Evolutionary conservation across 1,140 invertebrate species (phyloP).

Genomic region (Scaptomyza hsui): DNA sequence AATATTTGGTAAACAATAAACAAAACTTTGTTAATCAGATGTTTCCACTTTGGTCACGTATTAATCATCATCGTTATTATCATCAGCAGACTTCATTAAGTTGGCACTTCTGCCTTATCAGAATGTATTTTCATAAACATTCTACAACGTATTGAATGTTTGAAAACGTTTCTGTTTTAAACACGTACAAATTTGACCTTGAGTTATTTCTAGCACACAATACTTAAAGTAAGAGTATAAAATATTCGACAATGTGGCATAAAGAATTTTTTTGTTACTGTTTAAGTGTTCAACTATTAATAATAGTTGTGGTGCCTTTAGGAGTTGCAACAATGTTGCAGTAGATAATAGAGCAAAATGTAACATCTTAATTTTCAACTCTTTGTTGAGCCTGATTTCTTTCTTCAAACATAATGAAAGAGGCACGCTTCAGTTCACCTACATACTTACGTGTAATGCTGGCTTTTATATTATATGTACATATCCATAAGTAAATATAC

Average conservation of each 20-base stretch:
- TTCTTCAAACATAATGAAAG: slow-evolving; percentile 56
- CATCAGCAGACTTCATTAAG: slow-evolving; percentile 3
- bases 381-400: slow-evolving; percentile 37
- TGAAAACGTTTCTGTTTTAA: slow-evolving; percentile 13
- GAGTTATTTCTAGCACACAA: too few species aligned
- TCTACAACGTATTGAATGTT: slow-evolving; percentile 22
- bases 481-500: slow-evolving; percentile 28
- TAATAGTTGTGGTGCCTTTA: background rate
- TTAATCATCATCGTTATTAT: slow-evolving; percentile 47
- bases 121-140: slow-evolving; percentile 10
- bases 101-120: background rate
- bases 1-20: slow-evolving; percentile 71
- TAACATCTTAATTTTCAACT: slow-evolving; percentile 38
- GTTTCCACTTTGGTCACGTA: slow-evolving; percentile 39
- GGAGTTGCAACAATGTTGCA: background rate
- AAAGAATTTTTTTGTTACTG: background rate
- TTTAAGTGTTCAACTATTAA: background rate
- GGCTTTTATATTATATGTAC: slow-evolving; percentile 23
- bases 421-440: slow-evolving; percentile 44
- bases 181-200: background rate
- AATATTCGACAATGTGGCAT: background rate
- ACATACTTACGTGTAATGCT: slow-evolving; percentile 16
- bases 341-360: background rate
- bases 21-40: slow-evolving; percentile 54
- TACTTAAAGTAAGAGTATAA: background rate